These are phyloP conservation scores for Girardinus metallicus DNA, from an alignment of 2,797 vertebrate genomes.

Conservation along the genomic window DNA sequence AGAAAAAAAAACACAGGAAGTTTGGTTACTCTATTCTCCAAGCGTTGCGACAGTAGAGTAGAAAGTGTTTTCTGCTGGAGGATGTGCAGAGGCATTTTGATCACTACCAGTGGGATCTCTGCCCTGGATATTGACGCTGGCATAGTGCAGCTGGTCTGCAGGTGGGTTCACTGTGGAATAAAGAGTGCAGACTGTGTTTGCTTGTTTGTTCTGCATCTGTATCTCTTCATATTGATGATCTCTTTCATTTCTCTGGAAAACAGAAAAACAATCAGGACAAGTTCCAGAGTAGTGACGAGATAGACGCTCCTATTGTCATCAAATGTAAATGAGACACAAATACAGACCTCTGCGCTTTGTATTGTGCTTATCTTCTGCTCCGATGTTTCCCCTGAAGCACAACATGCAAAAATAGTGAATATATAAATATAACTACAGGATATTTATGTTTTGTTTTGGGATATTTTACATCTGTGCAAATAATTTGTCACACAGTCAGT, in stretches of 20 bases:
- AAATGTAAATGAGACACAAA: conserved; percentile 19
- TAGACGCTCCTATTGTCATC: neutral
- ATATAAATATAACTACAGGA: conserved; percentile 11
- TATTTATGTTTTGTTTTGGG: neutral
- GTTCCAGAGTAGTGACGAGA: neutral
- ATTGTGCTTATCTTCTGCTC: neutral
- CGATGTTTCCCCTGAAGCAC: conserved; percentile 15
- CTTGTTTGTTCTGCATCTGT: neutral
- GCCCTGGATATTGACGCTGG: conserved; percentile 18
- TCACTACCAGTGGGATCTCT: neutral
- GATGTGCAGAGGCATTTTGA: neutral
- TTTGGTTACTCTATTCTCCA: neutral
- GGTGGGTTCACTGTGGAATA: conserved; percentile 6
- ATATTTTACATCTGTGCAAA: neutral
- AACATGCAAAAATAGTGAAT: conserved; percentile 15
- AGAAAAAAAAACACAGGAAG: neutral
- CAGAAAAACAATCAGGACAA: neutral
- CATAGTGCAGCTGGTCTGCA: conserved; percentile 29
- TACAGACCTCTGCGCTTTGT: conserved; percentile 40
- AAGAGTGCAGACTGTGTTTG: neutral
- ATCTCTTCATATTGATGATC: conserved; percentile 43
- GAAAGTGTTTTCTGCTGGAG: neutral
- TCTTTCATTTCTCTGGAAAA: conserved; percentile 22
- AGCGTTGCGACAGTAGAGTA: conserved; percentile 24
- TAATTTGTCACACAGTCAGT: neutral